Base-by-base conservation (phyloP, 1,140 invertebrate genomes). In the Pseudachorutes palmiensis region DNA sequence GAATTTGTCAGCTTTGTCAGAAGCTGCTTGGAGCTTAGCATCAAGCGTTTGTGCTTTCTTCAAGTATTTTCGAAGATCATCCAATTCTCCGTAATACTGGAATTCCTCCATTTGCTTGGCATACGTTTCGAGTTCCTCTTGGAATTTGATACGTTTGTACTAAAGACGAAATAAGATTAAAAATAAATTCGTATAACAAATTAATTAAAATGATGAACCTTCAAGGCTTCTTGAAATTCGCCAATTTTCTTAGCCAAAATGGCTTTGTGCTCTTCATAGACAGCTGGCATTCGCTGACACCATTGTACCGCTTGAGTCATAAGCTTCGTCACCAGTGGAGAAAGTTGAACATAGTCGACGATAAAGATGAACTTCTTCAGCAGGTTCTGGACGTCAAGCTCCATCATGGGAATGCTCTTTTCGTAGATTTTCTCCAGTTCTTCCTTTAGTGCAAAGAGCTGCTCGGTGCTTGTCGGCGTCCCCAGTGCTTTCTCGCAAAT, bases 251-350 rank as follows among this genome's bases (percentile, higher is more conserved):
- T 83, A 24, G 86, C 86, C 22, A 92, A 83, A 51, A 94, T 90
- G 19, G 83, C 79, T 68, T 85, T 83, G 78, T 92, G 86, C 73
- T 95, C 87, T 67, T 92, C 86, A 69, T 96, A 86, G 12, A 94
- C 84, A 31, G 83, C 83, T 0, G 87, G 83, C 81, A 96, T 87
- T 41, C 86, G 84, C 19, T 87, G 80, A 76, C 90, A 88, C 91
- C 91, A 94, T 74, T 89, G 86, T 75, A 94, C 93, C 0, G 89
- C 86, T 65, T 87, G 86, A 67, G 88, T 90, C 75, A 94, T 94
- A 14, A 87, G 85, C 76, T 92, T 91, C 68, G 94, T 87, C 79
- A 96, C 90, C 9, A 90, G 80, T 0, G 89, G 86, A 0, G 87
- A 87, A 64, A 94, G 85, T 0, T 82, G 78, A 0, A 86, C 86